phyloP scores from a whole-genome alignment of 2,797 vertebrate species.

The Cercopithecus neglectus region DNA sequence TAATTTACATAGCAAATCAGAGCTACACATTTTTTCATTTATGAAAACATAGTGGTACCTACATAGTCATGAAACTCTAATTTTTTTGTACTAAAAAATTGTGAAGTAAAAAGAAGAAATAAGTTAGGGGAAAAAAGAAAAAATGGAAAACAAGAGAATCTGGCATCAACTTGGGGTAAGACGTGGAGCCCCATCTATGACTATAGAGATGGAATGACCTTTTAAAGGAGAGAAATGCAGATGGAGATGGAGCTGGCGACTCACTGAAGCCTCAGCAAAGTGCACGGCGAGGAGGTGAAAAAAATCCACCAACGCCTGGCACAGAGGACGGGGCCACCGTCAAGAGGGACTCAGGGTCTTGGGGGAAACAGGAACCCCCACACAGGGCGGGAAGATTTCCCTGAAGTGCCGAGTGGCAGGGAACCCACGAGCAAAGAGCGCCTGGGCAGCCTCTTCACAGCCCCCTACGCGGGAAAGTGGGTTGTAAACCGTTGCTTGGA shows the following conservation, averaged over 20 bases:
- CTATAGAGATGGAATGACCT: background rate
- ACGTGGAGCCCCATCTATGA: background rate
- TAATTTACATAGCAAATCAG: background rate
- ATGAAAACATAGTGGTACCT: background rate
- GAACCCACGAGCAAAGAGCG: too few relatives aligned
- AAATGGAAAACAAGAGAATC: background rate
- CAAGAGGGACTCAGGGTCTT: too few relatives aligned
- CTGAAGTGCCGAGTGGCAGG: too few relatives aligned
- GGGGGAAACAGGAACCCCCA: too few relatives aligned
- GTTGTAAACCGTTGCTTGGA: too few relatives aligned
- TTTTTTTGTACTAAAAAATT: background rate
- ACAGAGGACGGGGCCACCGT: too few relatives aligned
- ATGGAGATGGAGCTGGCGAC: background rate
- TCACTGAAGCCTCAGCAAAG: background rate
- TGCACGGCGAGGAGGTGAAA: accelerated
- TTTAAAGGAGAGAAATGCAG: background rate
- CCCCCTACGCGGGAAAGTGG: too few relatives aligned
- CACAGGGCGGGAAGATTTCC: too few relatives aligned
- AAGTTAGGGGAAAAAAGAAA: background rate
- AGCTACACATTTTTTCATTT: background rate
- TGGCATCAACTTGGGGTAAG: accelerated
- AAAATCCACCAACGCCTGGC: background rate
- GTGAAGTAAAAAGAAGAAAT: background rate
- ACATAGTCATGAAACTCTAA: background rate
- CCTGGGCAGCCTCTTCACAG: too few relatives aligned